Percentiles rank a stretch among this genome's conserved stretches.
Evolutionary conservation across 2,113 vertebrate genomes (phyloP).

Genomic region (Takifugu bimaculatus): DNA sequence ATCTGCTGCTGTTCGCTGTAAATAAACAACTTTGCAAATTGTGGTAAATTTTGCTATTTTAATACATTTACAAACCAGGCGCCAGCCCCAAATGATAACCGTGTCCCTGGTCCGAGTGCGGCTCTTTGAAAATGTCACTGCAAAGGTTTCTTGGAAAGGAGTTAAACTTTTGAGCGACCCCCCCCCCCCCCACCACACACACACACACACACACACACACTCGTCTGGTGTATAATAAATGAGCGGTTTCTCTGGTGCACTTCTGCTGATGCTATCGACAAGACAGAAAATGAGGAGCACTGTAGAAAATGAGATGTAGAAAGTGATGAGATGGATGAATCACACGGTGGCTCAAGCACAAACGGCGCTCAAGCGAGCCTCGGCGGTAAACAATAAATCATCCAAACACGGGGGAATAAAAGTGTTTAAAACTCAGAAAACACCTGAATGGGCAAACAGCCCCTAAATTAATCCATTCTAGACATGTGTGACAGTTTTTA

Average conservation of each 20-base stretch:
- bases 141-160: constrained; percentile 1
- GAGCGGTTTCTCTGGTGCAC: background rate
- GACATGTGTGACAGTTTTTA: no score
- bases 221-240: background rate
- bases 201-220: no score
- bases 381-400: constrained; percentile 18
- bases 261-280: background rate
- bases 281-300: constrained; percentile 6
- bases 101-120: background rate
- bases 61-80: background rate
- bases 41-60: no score
- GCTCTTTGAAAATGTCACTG: background rate
- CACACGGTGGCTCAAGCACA: constrained; percentile 15
- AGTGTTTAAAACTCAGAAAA: no score
- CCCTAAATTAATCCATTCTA: no score
- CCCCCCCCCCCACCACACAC: no score
- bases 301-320: constrained; percentile 16
- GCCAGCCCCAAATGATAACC: background rate
- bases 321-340: constrained; percentile 33
- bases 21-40: no score
- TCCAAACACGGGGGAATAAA: constrained; percentile 2
- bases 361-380: constrained; percentile 10
- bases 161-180: background rate
- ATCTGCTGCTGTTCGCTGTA: no score
- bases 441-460: no score